Base-by-base conservation (phyloP, 2,797 vertebrate genomes). In the Fistularia commersonii region DNA sequence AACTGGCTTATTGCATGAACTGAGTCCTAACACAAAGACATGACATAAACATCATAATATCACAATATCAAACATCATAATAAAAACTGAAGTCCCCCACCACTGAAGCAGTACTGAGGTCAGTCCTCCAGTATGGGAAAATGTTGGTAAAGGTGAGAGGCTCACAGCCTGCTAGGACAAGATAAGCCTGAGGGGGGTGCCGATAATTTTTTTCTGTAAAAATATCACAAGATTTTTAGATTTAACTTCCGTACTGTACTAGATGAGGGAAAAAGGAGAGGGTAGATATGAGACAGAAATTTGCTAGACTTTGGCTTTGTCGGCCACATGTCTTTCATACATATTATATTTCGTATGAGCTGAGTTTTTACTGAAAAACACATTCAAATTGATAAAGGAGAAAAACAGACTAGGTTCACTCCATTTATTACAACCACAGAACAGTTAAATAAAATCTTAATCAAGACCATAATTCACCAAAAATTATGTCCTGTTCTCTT, bases 141-240 rank as follows among this genome's bases (percentile, higher is more conserved):
- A 92, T 90, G 80, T 91, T 93, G 43, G 91, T 92, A 62, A 93
- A 93, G 6, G 91, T 92, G 23, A 92, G 85, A 0, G 92, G 92
- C 64, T 93, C 92, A 31, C 78, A 83, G 54, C 91, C 91, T 48
- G 91, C 89, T 11, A 83, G 61, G 66, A 91, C 85, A 57, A 92
- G 71, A 53, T 92, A 93, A 0, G 91, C 91, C 71, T 78, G 85
- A 23, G 89, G 91, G 48, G 89, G 87, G 65, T 89, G 88, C 48
- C 82, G 87, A 8, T 74, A 69, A 72, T 86, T 93, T 78, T 91
- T 92, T 46, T 87, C 90, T 93, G 69, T 33, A 63, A 63, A 48
- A 2, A 8, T 3, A 42, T 7, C 6, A 41, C 39, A 12, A 41
- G 40, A 41, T 2, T 4, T 23, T 23, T 23, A 23, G 23, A 23